A percentile compares a stretch with the other conserved stretches of the same genome.
phyloP scores from a whole-genome alignment of 2,888 invertebrate genomes.

The Scaptomyza tumidula region DNA sequence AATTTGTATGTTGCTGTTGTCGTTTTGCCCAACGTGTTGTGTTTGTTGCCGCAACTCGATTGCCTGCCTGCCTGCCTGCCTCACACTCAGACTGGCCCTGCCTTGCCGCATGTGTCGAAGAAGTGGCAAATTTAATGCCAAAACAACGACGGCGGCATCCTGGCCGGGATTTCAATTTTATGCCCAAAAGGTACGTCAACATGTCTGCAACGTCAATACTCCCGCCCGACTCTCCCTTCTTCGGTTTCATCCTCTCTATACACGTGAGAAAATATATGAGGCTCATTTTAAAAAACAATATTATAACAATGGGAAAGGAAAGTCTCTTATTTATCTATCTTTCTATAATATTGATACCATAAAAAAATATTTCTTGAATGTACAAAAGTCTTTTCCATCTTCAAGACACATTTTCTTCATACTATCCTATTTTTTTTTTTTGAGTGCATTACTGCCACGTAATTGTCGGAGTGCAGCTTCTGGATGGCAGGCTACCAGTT shows the following conservation, averaged over 20 bases:
- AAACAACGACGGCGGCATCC: constrained; percentile 69
- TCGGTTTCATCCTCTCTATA: neutral
- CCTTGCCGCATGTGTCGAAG: constrained; percentile 60
- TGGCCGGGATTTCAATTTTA: constrained; percentile 78
- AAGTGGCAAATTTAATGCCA: constrained; percentile 81
- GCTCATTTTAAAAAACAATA: too few relatives aligned
- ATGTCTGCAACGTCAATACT: constrained; percentile 52
- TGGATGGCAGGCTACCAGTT: constrained; percentile 50
- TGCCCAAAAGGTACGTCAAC: constrained; percentile 81
- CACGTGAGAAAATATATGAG: neutral
- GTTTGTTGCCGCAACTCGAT: neutral
- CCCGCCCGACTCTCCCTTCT: neutral
- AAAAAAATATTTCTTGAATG: too few relatives aligned
- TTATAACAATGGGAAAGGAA: too few relatives aligned
- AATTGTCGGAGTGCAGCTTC: constrained; percentile 65
- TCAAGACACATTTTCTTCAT: too few relatives aligned
- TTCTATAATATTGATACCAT: too few relatives aligned
- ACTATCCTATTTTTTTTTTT: too few relatives aligned
- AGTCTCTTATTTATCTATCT: too few relatives aligned
- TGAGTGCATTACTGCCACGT: constrained; percentile 36
- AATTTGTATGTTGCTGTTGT: constrained; percentile 76
- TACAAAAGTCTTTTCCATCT: too few relatives aligned
- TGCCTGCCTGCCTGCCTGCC: constrained; percentile 13
- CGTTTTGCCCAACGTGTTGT: constrained; percentile 27
- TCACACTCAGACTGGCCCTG: constrained; percentile 1